These are phyloP conservation scores for Chrysina gloriosa DNA, from an alignment of 2,888 invertebrate species.

Conservation along the genomic window DNA sequence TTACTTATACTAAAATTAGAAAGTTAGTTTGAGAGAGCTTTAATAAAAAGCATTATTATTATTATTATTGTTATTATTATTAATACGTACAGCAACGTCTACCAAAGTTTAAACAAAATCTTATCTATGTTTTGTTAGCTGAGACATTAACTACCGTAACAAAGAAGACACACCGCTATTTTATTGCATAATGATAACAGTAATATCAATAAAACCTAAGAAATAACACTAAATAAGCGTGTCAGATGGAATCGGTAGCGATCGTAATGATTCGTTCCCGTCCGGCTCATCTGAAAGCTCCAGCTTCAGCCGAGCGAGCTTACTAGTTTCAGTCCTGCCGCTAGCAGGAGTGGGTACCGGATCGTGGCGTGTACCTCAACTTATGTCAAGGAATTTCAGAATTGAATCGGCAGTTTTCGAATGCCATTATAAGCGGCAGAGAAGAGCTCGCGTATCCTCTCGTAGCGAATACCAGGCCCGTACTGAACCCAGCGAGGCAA, in stretches of 20 bases:
- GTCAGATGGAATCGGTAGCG: conserved; percentile 43
- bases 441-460: neutral
- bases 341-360: conserved; percentile 30
- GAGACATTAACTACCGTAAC: neutral
- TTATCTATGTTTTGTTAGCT: neutral
- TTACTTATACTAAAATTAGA: too few species aligned
- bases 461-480: neutral
- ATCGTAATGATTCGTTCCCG: conserved; percentile 45
- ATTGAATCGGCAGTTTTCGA: conserved; percentile 14
- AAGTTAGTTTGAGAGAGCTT: too few species aligned
- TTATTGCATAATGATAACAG: conserved; percentile 11
- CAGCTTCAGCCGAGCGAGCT: conserved; percentile 46
- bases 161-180: neutral
- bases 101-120: neutral
- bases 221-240: conserved; percentile 46
- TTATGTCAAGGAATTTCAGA: conserved; percentile 5
- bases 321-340: conserved; percentile 40
- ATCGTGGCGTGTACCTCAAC: neutral
- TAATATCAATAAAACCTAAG: conserved; percentile 48
- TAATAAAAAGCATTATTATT: too few species aligned
- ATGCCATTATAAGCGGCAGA: neutral
- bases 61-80: too few species aligned
- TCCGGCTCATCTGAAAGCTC: conserved; percentile 49
- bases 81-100: too few species aligned
- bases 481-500: neutral